These are phyloP conservation scores for Pomatostomus ruficeps DNA, from an alignment of 2,113 vertebrate genomes.

Conservation along the genomic window DNA sequence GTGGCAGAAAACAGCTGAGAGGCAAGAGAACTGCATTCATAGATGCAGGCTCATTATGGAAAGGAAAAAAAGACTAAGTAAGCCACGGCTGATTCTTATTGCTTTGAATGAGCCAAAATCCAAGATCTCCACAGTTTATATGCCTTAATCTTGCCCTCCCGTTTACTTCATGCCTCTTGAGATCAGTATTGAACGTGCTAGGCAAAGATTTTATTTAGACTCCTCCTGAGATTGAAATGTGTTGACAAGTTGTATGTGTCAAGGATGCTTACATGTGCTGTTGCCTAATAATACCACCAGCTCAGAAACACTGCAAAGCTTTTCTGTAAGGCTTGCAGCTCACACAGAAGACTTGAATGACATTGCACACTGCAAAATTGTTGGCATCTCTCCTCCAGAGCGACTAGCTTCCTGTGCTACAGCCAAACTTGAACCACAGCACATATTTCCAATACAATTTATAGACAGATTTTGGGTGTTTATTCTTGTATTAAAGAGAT, in stretches of 20 bases:
- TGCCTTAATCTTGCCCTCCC: not conserved
- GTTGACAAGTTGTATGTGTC: constrained; percentile 35
- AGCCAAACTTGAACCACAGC: not conserved
- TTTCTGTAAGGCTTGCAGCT: not conserved
- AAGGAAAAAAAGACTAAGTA: constrained; percentile 68
- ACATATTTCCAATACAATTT: not conserved
- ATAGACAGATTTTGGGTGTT: not conserved
- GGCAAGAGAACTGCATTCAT: constrained; percentile 36
- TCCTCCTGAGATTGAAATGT: constrained; percentile 14
- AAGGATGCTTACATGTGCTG: not conserved
- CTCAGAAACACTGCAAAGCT: not conserved
- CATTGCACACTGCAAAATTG: not conserved
- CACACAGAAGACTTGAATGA: not conserved
- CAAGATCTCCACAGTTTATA: not conserved
- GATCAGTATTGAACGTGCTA: not conserved
- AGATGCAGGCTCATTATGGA: constrained; percentile 51
- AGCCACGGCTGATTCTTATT: constrained; percentile 40
- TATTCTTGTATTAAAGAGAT: not conserved
- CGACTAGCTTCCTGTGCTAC: not conserved
- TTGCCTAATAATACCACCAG: constrained; percentile 12
- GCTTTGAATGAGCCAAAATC: constrained; percentile 47
- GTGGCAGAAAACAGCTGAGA: constrained; percentile 54
- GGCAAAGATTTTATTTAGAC: constrained; percentile 20
- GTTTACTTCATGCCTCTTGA: not conserved
- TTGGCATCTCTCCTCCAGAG: not conserved